Evolutionary conservation across 2,888 invertebrate genomes (phyloP).

Genomic region (Galeopsomyia nigrocyanea): DNA sequence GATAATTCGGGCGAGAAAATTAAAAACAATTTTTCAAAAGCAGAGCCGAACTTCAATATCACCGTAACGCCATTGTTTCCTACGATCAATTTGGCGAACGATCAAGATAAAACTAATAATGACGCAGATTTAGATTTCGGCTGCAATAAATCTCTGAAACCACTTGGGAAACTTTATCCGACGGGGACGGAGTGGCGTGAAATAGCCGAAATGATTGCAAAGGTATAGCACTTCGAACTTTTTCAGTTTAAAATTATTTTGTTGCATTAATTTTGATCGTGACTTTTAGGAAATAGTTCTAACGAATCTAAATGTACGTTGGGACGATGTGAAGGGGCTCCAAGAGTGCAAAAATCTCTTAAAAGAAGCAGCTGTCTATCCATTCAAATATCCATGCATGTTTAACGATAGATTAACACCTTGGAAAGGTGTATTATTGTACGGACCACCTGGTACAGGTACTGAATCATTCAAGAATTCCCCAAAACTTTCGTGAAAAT

Average conservation of each 20-base stretch:
- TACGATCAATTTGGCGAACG: conserved; percentile 43
- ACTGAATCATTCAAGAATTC: conserved; percentile 15
- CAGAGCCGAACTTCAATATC: conserved; percentile 51
- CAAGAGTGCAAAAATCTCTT: conserved; percentile 81
- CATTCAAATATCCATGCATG: conserved; percentile 79
- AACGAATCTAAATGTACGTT: conserved; percentile 77
- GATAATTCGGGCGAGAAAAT: conserved; percentile 29
- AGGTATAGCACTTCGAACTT: conserved; percentile 68
- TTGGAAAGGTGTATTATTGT: conserved; percentile 81
- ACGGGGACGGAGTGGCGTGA: conserved; percentile 74
- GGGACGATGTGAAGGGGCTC: conserved; percentile 87
- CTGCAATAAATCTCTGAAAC: conserved; percentile 59
- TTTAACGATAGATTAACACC: conserved; percentile 80
- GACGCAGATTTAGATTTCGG: conserved; percentile 33
- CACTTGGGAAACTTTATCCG: conserved; percentile 61
- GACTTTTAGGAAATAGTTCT: conserved; percentile 74
- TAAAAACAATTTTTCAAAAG: conserved; percentile 38
- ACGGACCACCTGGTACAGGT: conserved; percentile 85
- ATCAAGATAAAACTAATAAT: conserved; percentile 36
- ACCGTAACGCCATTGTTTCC: conserved; percentile 56
- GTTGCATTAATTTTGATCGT: not conserved
- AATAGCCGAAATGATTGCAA: conserved; percentile 76
- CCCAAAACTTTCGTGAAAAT: not conserved
- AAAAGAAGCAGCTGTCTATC: conserved; percentile 90
- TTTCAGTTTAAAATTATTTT: conserved; percentile 5